Base-by-base conservation (phyloP, 2,113 vertebrate species). In the Bambusicola thoracicus region DNA sequence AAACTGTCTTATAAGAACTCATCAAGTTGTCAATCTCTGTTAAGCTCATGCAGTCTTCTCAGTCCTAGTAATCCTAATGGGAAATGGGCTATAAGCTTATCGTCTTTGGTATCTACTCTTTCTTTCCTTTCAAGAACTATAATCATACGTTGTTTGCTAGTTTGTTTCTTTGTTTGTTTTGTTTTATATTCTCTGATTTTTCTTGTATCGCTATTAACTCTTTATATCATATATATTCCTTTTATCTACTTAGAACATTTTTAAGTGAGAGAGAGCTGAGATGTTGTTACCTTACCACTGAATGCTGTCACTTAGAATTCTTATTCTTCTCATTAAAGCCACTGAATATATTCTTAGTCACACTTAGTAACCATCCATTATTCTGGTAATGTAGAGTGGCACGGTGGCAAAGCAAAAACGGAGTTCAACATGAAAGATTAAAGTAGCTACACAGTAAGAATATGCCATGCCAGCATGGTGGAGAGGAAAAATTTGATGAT, bases 1-100 rank as follows among this genome's bases (percentile, higher is more conserved):
- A 63, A 78, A 46, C 30, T 88, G 86, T 49, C 29, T 30, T 87
- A 49, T 68, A 81, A 79, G 34, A 90, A 72, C 4, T 68, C 61
- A 34, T 11, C 5, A 12, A 12, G 8, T 62, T 85, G 29, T 69
- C 36, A 66, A 0, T 25, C 38, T 81, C 10, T 58, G 21, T 34
- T 53, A 67, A 83, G 12, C 55, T 86, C 38, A 5, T n/a, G 38
- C 32, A 56, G 48, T 55, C 38, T 61, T 10, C 24, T 79, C 29
- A 56, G 12, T 81, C 85, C 48, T 61, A 21, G 15, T 95, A 80
- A 59, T 40, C 49, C 43, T 69, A 86, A 13, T 9, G 22, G 83
- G 34, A 78, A 90, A 43, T 40, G 10, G 16, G 18, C 11, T n/a
- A 20, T 15, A 13, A 73, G 40, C 32, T 89, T 89, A n/a, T 72